phyloP scores from a whole-genome alignment of 2,113 vertebrate species.

The Ardeotis arabs region DNA sequence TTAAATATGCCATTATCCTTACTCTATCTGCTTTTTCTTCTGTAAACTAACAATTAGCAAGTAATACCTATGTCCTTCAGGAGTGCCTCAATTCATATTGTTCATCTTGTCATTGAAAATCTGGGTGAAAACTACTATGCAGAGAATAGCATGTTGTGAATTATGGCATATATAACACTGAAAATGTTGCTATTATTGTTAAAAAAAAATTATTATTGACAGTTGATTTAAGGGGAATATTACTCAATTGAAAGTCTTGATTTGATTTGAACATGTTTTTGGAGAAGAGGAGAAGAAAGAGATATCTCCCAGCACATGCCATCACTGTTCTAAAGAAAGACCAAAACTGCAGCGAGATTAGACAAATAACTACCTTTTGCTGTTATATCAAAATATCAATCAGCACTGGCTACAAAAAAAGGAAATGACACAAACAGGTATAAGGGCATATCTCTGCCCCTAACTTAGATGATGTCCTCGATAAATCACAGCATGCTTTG shows the following conservation, averaged over 20 bases:
- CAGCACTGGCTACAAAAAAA: neutral
- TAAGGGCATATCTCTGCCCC: neutral
- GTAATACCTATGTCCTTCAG: neutral
- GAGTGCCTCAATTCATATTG: neutral
- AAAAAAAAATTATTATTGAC: neutral
- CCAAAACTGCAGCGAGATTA: neutral
- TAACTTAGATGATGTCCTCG: neutral
- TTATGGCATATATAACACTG: neutral
- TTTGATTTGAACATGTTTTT: neutral
- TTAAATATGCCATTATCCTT: neutral
- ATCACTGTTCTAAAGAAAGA: neutral
- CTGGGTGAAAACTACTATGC: neutral
- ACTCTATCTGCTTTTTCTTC: neutral
- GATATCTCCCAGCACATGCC: neutral
- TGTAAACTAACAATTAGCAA: neutral
- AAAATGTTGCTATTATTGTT: neutral
- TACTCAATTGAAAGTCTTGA: neutral
- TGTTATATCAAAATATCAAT: neutral
- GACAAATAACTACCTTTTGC: neutral
- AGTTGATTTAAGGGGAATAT: neutral
- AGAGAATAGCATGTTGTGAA: neutral
- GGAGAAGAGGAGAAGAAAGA: neutral
- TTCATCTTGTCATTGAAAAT: neutral
- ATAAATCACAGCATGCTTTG: conserved; percentile 8
- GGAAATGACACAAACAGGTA: neutral